Base-by-base conservation (phyloP, 2,888 invertebrate genomes). In the Apoda limacodes region DNA sequence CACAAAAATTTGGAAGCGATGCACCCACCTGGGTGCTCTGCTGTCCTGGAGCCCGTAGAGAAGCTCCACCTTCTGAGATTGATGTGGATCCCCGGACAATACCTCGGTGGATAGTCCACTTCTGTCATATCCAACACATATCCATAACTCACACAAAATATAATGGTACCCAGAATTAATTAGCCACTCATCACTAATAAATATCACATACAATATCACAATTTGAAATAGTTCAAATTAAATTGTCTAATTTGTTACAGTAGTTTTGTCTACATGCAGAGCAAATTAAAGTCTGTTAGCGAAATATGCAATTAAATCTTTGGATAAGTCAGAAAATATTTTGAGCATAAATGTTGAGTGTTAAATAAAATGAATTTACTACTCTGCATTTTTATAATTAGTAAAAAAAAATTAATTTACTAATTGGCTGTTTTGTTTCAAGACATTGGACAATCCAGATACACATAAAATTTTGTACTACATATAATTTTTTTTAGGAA, bases 101-200 rank as follows among this genome's bases (percentile, higher is more conserved):
- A 81, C 89, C 89, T 64, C 88, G 88, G 76, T 89, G 88, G 81
- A 87, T 83, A 76, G 87, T 88, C 90, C 89, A 89, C 86, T 88
- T 89, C 89, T 89, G 87, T 64, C 59, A 62, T 63, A 66, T 59
- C 55, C 59, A 72, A 72, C 52, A 70, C 48, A 68, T 43, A 48
- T 47, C 52, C 57, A 50, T 57, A 47, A 60, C 53, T 55, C 46
- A 6, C 5, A 17, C 29, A 24, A 22, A 13, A 32, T 20, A n/a
- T 25, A 35, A 20, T 19, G 13, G 11, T 28, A 14, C 24, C 22
- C 4, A 28, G 9, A 22, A 25, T 26, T 15, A 31, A 13, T 9
- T 19, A 27, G 17, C 31, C 31, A 35, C n/a, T n/a, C n/a, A n/a
- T n/a, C n/a, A n/a, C n/a, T n/a, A n/a, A n/a, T n/a, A n/a, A n/a